phyloP scores from a whole-genome alignment of 2,113 vertebrate species.

The Dasyurus viverrinus region DNA sequence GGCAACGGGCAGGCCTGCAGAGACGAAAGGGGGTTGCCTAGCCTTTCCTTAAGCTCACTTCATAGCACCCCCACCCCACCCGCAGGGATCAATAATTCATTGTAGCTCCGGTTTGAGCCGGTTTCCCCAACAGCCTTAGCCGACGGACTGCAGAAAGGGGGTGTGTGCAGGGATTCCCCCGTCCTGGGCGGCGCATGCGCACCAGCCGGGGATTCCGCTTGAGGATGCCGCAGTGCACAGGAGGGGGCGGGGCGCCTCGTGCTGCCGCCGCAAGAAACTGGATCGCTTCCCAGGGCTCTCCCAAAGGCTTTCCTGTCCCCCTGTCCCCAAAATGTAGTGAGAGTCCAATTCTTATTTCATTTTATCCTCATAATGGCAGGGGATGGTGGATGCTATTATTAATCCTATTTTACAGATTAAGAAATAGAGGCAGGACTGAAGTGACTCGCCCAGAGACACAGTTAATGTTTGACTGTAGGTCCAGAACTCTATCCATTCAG shows the following conservation, averaged over 20 bases:
- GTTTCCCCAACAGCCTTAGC: slow-evolving; percentile 58
- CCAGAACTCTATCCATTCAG: not conserved
- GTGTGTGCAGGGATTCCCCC: not conserved
- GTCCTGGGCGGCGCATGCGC: slow-evolving; percentile 49
- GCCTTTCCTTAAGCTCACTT: slow-evolving; percentile 26
- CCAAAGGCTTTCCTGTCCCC: not conserved
- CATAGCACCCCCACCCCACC: slow-evolving; percentile 25
- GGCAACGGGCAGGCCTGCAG: slow-evolving; percentile 36
- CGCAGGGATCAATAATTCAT: not conserved
- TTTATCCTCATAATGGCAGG: not conserved
- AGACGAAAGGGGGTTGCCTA: slow-evolving; percentile 41
- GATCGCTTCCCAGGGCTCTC: not conserved
- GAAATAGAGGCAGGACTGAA: not conserved
- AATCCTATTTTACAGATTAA: not conserved
- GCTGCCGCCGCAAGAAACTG: not conserved
- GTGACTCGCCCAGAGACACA: not conserved
- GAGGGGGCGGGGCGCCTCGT: not conserved
- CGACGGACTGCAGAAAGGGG: slow-evolving; percentile 38
- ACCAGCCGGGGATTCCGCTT: not conserved
- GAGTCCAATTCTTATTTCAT: not conserved
- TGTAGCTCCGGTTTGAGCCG: slow-evolving; percentile 62
- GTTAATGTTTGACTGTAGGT: not conserved
- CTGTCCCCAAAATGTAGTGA: not conserved
- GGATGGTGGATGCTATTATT: not conserved
- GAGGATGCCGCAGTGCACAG: slow-evolving; percentile 56